Base-by-base conservation (phyloP, 2,113 vertebrate species). In the Myotis brandtii region DNA sequence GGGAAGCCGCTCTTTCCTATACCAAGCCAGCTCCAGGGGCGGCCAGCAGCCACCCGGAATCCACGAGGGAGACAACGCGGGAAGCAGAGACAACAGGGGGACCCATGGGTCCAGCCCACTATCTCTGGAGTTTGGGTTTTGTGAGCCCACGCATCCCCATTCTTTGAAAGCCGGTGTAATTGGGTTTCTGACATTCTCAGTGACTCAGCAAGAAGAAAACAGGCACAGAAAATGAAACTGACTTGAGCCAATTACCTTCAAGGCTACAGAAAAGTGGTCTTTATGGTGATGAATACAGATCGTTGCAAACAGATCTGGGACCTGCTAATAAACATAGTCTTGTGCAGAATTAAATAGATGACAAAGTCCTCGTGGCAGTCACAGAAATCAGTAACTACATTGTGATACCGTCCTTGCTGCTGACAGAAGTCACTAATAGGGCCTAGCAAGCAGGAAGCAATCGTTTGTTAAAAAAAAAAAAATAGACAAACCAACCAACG, bases 301-400 rank as follows among this genome's bases (percentile, higher is more conserved):
- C 70, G 14, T 46, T 48, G 37, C 67, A 86, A 89, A 88, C 62
- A 67, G n/a, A 18, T 62, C 64, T 69, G 70, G 64, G 30, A 94
- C 32, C 67, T 90, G 70, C 87, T 67, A 80, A 89, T 27, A 86
- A 73, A 83, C 17, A 93, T 7, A 23, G 30, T 89, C 73, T 81
- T 80, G 54, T 80, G 54, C 2, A 76, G 48, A 77, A 89, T 46
- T 79, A 89, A 75, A 9, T 30, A 91, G 91, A 14, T 75, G 34
- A 66, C 30, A 27, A 80, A 34, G 34, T 56, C 48, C 27, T 37
- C 76, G 17, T 86, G n/a, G 46, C 37, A 9, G 75, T 32, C n/a
- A 79, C 73, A 81, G 37, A 93, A 84, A 64, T 37, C 79, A 80
- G 10, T 75, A 77, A 73, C n/a, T 27, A 0, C 16, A 30, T 67